Base-by-base conservation (phyloP, 2,888 invertebrate species). In the Drosophila atripex region DNA sequence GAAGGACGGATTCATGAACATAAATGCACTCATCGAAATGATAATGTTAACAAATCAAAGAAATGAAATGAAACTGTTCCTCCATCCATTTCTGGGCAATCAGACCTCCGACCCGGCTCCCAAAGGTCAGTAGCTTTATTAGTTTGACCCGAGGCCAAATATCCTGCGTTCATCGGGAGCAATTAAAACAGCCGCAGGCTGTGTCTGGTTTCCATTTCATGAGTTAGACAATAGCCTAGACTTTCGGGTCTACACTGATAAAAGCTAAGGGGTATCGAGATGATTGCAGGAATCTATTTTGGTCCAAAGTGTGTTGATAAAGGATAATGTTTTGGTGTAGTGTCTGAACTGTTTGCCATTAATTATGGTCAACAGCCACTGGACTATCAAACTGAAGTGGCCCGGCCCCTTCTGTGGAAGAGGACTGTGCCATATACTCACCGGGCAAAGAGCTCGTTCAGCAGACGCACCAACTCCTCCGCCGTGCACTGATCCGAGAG, bases 401-500 rank as follows among this genome's bases (percentile, higher is more conserved):
- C n/a, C 25, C n/a, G 9, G 25, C 49, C 35, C 30, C 28, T n/a
- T 28, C 8, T 28, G 28, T n/a, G n/a, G n/a, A n/a, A n/a, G 9
- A 28, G 9, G 28, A 9, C 28, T 28, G 28, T 28, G 9, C 9
- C 28, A 14, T 35, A 55, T 46, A 77, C 87, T 93, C 90, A 96
- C 96, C 97, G 94, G 71, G 97, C 97, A 89, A 97, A 97, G 50
- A 97, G 93, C 91, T 97, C 97, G 91, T 97, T 97, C 61, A 97
- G 93, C 75, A 97, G 94, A 59, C 97, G 94, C 60, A 97, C 97
- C 69, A 97, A 93, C 91, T 97, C 97, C 92, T 97, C 97, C 3
- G 97, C 97, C 1, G 97, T 97, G 92, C 97, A 97, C 91, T 97
- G 97, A 92, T 96, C 97, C 11, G 97, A 97, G 3, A 97, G 94